Base-by-base conservation (phyloP, 2,113 vertebrate species). In the Forbesichthys papilliferus region DNA sequence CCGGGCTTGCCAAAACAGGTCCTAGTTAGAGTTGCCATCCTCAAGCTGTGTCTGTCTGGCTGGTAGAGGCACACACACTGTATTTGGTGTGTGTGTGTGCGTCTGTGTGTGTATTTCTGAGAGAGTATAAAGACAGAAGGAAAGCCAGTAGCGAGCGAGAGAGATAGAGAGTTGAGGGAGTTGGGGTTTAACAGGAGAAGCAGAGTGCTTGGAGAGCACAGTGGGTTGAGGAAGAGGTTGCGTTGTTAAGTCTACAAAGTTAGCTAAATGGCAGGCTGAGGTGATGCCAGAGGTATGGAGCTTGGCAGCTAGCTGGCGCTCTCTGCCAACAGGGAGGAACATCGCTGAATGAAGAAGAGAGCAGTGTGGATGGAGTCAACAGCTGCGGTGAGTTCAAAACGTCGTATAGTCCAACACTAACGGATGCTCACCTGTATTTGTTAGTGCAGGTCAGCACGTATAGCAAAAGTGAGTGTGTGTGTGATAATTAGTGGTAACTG, bases 261-360 rank as follows among this genome's bases (percentile, higher is more conserved):
- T 85, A 58, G 56, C 56, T 34, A 81, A 80, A 84, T 81, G 69
- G 80, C 85, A 81, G 82, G 71, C 56, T 48, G 74, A 79, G 48
- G 75, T 78, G 71, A 83, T 78, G 76, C 78, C 74, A 83, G 79
- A 65, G 85, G 88, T 87, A 83, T 80, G 68, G 79, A 79, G 74
- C 80, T 72, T 88, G 80, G 74, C 80, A 75, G 84, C 84, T 77
- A 13, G 49, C 64, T 70, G 74, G 64, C 63, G 58, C 68, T 20
- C 48, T 34, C 42, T 82, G 86, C 86, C 84, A 86, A 80, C 69
- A 66, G 56, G 12, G 54, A 57, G 64, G 68, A 64, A 74, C 65
- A 59, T 71, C 67, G 69, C 71, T 11, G 68, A 66, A 54, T 47
- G 71, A 71, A 84, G 78, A 66, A 63, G 51, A 57, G 69, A 69